Base-by-base conservation (phyloP, 1,140 invertebrate species). In the Lordiphosa stackelbergi region DNA sequence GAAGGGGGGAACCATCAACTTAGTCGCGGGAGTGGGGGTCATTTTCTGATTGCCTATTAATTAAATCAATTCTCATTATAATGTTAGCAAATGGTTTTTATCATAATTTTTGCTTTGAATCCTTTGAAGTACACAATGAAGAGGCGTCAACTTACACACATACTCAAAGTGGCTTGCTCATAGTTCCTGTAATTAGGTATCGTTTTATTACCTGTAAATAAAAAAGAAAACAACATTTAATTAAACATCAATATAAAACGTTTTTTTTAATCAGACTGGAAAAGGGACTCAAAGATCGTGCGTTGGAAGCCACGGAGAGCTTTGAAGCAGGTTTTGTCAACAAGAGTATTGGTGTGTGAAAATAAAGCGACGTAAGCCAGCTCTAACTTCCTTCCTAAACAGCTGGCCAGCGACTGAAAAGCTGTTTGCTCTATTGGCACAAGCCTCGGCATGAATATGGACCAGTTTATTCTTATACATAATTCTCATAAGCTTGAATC, bases 131-230 rank as follows among this genome's bases (percentile, higher is more conserved):
- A 38, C 11, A 43, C 48, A 16, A 16, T 42, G 36, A 48, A 37
- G 37, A 45, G 48, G n/a, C 45, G 16, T n/a, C 19, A 40, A 28
- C 24, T 16, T 52, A 65, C 37, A 59, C 35, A 24, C 38, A 55
- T 34, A 40, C 24, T 28, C 10, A 51, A 22, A 13, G 16, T 16
- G 9, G 24, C 28, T 45, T 9, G 19, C 36, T 56, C 13, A 46
- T 46, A 45, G 22, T 45, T 11, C 6, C 35, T 36, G 10, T 37
- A 40, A 16, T 43, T 4, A n/a, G 10, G 9, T 8, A 7, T 31
- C 34, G 10, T 24, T 8, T 64, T 64, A 58, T 83, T 81, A 81
- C 75, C 75, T 81, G 75, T 1, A 83, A 79, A 24, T 41, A 81
- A 57, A 65, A 42, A 24, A 56, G 35, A 8, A 8, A 7, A 31